These are phyloP conservation scores for Epinotia nisella DNA, from an alignment of 2,888 invertebrate genomes.

Conservation along the genomic window DNA sequence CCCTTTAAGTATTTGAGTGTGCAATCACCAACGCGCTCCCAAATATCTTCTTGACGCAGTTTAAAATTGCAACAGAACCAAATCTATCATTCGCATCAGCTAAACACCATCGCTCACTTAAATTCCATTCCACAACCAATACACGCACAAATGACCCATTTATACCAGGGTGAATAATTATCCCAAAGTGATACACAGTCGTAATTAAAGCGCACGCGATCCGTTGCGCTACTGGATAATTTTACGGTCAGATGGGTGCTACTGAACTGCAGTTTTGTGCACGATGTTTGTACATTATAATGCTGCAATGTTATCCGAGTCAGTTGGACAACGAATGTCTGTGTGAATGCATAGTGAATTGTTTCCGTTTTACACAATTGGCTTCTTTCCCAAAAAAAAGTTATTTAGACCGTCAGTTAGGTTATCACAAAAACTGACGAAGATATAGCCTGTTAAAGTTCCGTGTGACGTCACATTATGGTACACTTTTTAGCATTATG, in stretches of 20 bases:
- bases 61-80: no score
- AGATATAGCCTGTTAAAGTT: no score
- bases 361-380: not conserved
- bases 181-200: constrained; percentile 32
- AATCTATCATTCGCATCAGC: not conserved
- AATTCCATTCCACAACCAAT: constrained; percentile 2
- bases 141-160: constrained; percentile 28
- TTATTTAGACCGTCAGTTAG: no score
- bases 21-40: no score
- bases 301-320: no score
- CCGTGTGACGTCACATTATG: no score
- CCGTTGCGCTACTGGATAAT: constrained; percentile 33
- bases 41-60: no score
- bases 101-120: not conserved
- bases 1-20: no score
- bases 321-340: not conserved
- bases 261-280: constrained; percentile 23
- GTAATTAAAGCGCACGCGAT: constrained; percentile 33
- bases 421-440: no score
- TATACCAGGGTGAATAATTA: constrained; percentile 26
- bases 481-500: no score
- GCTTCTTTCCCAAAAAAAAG: no score
- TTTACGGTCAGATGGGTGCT: constrained; percentile 40
- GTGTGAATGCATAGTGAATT: not conserved
- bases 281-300: not conserved